These are phyloP conservation scores for Morus bassanus DNA, from an alignment of 2,797 vertebrate species.

Conservation along the genomic window DNA sequence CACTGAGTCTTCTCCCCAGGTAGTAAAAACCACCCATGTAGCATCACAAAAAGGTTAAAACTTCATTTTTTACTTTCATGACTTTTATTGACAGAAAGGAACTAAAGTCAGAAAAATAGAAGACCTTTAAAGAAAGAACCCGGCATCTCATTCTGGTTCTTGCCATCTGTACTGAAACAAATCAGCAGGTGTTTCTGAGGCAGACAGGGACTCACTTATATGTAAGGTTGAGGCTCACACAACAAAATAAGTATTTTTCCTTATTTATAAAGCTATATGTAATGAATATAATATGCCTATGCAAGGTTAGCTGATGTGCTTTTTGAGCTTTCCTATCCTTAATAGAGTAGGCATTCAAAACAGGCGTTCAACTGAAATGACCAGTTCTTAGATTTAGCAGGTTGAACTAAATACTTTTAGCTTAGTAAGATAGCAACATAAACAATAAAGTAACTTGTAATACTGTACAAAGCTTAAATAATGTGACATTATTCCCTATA, in stretches of 20 bases:
- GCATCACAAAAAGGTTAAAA: not conserved
- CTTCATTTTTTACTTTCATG: not conserved
- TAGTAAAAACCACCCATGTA: not conserved
- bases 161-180: not conserved
- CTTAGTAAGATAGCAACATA: not conserved
- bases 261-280: not conserved
- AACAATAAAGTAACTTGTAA: not conserved
- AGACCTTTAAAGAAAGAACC: not conserved
- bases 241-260: not conserved
- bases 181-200: not conserved
- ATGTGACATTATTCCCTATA: not conserved
- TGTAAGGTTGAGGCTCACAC: not conserved
- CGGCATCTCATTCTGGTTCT: not conserved
- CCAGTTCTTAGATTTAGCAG: not conserved
- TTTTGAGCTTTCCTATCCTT: not conserved
- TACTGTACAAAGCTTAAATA: not conserved
- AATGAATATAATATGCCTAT: not conserved
- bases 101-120: not conserved
- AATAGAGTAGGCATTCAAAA: not conserved
- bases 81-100: not conserved
- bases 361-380: not conserved
- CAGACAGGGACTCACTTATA: not conserved
- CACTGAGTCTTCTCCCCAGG: not conserved
- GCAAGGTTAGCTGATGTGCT: not conserved
- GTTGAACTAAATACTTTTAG: not conserved